Evolutionary conservation across 1,140 invertebrate species (phyloP).

Genomic region (Ephestia elutella): DNA sequence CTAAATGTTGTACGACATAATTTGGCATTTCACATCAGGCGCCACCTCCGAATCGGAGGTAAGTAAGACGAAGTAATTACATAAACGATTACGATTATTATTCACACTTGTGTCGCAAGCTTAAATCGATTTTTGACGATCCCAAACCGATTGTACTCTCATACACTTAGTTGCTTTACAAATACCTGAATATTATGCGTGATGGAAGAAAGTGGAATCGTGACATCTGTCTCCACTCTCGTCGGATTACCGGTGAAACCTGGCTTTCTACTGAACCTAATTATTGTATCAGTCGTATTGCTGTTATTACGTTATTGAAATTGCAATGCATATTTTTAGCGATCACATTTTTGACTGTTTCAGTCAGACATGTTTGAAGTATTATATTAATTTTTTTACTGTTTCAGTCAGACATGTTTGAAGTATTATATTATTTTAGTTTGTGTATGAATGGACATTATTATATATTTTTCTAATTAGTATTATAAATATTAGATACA

Average conservation of each 20-base stretch:
- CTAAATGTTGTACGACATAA: too few relatives aligned
- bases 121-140: constrained; percentile 8
- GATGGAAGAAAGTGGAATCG: constrained; percentile 24
- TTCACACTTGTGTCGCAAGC: not conserved
- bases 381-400: too few relatives aligned
- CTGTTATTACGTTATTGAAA: constrained; percentile 19
- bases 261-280: constrained; percentile 14
- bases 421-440: too few relatives aligned
- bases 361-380: not conserved
- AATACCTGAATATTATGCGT: constrained; percentile 17
- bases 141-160: constrained; percentile 6
- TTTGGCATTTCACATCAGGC: too few relatives aligned
- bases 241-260: constrained; percentile 19
- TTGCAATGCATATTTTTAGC: constrained; percentile 8
- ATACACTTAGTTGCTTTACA: constrained; percentile 5
- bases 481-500: too few relatives aligned
- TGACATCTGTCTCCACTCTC: constrained; percentile 21
- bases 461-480: too few relatives aligned
- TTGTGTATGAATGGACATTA: too few relatives aligned
- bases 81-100: not conserved
- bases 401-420: not conserved
- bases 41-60: too few relatives aligned
- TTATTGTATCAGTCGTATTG: constrained; percentile 23
- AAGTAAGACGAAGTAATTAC: not conserved
- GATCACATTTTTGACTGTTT: constrained; percentile 5